Evolutionary conservation across 2,797 vertebrate genomes (phyloP).

Genomic region (Neosilurus mollespiculum): DNA sequence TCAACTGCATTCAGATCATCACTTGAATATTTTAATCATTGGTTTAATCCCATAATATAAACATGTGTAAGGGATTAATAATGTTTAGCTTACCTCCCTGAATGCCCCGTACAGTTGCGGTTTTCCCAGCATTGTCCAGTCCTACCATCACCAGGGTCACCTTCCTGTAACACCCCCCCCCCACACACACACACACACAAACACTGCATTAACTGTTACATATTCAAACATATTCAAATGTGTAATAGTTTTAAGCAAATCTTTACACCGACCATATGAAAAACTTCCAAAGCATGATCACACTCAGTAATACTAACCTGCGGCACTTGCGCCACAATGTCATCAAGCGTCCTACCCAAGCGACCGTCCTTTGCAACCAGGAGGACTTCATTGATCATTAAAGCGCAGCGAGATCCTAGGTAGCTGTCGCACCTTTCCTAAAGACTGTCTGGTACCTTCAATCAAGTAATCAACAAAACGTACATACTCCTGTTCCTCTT

Average conservation of each 20-base stretch:
- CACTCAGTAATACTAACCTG: constrained; percentile 69
- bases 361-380: constrained; percentile 69
- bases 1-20: background rate
- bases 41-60: constrained; percentile 3
- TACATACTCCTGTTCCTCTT: constrained; percentile 36
- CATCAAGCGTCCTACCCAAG: constrained; percentile 73
- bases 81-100: constrained; percentile 71
- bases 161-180: constrained; percentile 69
- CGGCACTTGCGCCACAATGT: constrained; percentile 67
- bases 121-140: constrained; percentile 85
- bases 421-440: background rate
- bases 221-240: background rate
- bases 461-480: constrained; percentile 4
- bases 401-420: background rate
- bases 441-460: background rate
- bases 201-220: background rate
- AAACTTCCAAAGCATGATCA: background rate
- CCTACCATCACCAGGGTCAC: constrained; percentile 84
- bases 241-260: background rate
- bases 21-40: background rate
- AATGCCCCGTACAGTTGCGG: constrained; percentile 77
- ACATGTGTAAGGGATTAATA: background rate
- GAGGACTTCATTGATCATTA: constrained; percentile 60
- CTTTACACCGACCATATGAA: background rate
- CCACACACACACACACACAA: constrained; percentile 10